Conservation (phyloP, 1,140 invertebrate species). For the Papilio xuthus region DNA sequence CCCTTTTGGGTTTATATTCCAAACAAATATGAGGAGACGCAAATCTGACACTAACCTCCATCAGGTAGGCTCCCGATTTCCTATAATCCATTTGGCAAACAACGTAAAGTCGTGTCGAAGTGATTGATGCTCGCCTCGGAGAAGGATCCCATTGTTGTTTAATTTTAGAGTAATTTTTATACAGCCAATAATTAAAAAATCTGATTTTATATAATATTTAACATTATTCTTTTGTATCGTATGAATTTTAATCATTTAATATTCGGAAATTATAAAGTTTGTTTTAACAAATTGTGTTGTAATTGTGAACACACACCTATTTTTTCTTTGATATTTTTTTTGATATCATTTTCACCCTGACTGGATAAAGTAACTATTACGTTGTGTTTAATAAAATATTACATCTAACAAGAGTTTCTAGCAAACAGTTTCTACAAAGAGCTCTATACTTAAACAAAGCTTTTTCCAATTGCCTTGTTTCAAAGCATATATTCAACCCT, state of each 20-base stretch:
- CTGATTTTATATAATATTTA: no score
- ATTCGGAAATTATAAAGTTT: no score
- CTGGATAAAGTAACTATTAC: neutral
- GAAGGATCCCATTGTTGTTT: neutral
- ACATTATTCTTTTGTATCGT: no score
- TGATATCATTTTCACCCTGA: neutral
- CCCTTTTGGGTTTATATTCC: constrained; percentile 35
- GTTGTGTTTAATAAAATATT: constrained; percentile 12
- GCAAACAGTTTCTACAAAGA: constrained; percentile 24
- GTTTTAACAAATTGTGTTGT: no score
- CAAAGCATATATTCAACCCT: constrained; percentile 22
- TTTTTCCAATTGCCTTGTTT: constrained; percentile 27
- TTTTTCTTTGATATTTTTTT: neutral
- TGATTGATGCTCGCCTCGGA: constrained; percentile 16
- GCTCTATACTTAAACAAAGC: constrained; percentile 17
- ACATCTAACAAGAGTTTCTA: constrained; percentile 13
- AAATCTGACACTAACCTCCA: constrained; percentile 36
- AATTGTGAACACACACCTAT: neutral
- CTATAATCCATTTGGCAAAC: constrained; percentile 39
- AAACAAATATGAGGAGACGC: constrained; percentile 32
- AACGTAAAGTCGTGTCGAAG: constrained; percentile 36
- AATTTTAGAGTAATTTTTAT: neutral
- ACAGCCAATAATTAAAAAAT: no score
- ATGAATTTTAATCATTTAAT: no score
- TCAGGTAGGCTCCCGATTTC: constrained; percentile 32